Base-by-base conservation (phyloP, 2,888 invertebrate genomes). In the Megalurothrips usitatus region DNA sequence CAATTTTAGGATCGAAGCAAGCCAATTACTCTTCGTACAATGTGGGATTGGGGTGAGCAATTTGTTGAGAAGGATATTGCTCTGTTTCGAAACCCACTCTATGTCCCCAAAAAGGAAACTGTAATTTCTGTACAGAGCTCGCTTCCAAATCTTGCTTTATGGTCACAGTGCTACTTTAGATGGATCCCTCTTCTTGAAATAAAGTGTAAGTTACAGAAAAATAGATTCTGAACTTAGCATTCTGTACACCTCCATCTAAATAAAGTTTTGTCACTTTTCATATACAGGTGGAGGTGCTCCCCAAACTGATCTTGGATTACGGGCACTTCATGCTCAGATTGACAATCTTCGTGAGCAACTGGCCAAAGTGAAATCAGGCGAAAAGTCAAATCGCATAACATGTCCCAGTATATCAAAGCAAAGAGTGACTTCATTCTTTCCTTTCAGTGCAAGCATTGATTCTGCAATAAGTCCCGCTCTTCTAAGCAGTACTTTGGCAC, bases 11-110 rank as follows among this genome's bases (percentile, higher is more conserved):
- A 89, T 83, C 85, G 86, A 19, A 86, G 85, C 79, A 88, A 87
- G 82, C 88, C 89, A 3, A 88, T 94, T 81, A 89, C 92, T 17
- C 88, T 93, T 79, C 89, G 95, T 9, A 94, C 94, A 8, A 92
- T 94, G 2, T 97, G 97, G 97, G 94, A 96, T 86, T 97, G 96
- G 96, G 91, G 92, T 82, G 93, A 94, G 85, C 96, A 96, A 87
- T 96, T 96, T 86, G 90, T 91, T 0, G 94, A 94, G 79, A 92
- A 92, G 82, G 96, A 97, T 86, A 92, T 93, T 82, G 89, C 92
- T 6, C 88, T 96, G 83, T 97, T 97, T 87, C 92, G 92, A 85
- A 97, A 97, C 87, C 96, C 97, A 0, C 88, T 97, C 75, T 97
- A 91, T 86, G 89, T 89, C 81, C 82, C 85, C 11, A 80, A 83